Conservation (phyloP, 2,797 vertebrate species). For the Syngnathus rostellatus region DNA sequence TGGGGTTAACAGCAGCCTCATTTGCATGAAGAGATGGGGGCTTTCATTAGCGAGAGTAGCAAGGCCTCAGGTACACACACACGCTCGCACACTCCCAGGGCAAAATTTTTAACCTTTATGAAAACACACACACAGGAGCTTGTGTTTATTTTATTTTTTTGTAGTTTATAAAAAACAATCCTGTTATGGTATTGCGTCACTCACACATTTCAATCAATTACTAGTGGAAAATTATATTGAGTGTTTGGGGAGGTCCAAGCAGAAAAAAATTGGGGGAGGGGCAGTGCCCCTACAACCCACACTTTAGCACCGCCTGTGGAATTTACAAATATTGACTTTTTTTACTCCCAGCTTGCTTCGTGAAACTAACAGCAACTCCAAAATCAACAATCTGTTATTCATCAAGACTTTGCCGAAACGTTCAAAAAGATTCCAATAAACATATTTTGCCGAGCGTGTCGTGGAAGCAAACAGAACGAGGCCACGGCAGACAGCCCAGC, state of each 20-base stretch:
- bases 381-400: conserved; percentile 2
- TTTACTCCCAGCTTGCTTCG: neutral
- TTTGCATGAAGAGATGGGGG: conserved; percentile 64
- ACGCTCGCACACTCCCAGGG: conserved; percentile 22
- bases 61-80: conserved; percentile 42
- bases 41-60: conserved; percentile 51
- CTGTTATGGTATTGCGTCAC: neutral
- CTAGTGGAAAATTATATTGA: neutral
- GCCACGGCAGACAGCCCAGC: conserved; percentile 12
- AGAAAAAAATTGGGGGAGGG: too few relatives aligned
- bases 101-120: conserved; percentile 37
- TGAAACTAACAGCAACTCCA: neutral
- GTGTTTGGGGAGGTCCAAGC: neutral
- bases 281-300: too few relatives aligned
- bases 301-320: too few relatives aligned
- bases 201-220: neutral
- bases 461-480: conserved; percentile 9
- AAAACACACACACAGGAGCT: conserved; percentile 8
- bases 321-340: neutral
- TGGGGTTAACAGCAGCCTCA: conserved; percentile 70
- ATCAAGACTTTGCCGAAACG: neutral
- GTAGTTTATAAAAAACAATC: neutral
- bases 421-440: conserved; percentile 3
- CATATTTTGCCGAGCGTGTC: neutral
- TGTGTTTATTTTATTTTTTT: neutral